Evolutionary conservation across 1,140 invertebrate genomes (phyloP).

Genomic region (Notospermus geniculatus): DNA sequence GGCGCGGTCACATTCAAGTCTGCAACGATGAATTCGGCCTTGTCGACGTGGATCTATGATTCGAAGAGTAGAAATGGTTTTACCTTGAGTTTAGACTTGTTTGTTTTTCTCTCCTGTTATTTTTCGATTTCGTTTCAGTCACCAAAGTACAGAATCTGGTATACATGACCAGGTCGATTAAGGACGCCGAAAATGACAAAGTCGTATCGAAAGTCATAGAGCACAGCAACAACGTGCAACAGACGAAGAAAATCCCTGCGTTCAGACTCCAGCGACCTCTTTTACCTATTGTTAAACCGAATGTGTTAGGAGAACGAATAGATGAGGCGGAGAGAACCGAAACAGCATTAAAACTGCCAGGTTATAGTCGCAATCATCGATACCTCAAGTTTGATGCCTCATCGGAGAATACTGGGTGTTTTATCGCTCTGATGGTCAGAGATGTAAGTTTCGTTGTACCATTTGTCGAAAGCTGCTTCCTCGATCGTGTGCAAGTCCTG

Average conservation of each 20-base stretch:
- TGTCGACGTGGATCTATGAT: no score
- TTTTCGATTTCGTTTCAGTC: no score
- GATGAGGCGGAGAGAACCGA: not conserved
- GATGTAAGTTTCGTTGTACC: slow-evolving; percentile 30
- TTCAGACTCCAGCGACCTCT: slow-evolving; percentile 43
- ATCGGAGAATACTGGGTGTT: slow-evolving; percentile 43
- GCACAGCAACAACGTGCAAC: slow-evolving; percentile 34
- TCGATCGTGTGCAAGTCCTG: no score
- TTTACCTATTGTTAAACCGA: slow-evolving; percentile 32
- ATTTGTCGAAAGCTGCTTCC: no score
- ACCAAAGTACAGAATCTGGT: slow-evolving; percentile 40
- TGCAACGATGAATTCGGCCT: no score
- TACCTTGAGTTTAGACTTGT: no score
- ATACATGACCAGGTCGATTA: slow-evolving; percentile 41
- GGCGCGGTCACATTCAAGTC: no score
- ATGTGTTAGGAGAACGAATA: slow-evolving; percentile 8
- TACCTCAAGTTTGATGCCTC: slow-evolving; percentile 37
- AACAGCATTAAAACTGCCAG: not conserved
- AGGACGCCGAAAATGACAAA: slow-evolving; percentile 42
- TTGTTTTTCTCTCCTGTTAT: slow-evolving; percentile 3
- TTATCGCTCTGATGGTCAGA: slow-evolving; percentile 43
- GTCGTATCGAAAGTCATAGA: slow-evolving; percentile 39
- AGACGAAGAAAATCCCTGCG: slow-evolving; percentile 23
- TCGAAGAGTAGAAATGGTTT: no score
- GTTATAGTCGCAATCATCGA: slow-evolving; percentile 25